These are phyloP conservation scores for Venturia canescens DNA, from an alignment of 1,140 invertebrate genomes.

Conservation along the genomic window DNA sequence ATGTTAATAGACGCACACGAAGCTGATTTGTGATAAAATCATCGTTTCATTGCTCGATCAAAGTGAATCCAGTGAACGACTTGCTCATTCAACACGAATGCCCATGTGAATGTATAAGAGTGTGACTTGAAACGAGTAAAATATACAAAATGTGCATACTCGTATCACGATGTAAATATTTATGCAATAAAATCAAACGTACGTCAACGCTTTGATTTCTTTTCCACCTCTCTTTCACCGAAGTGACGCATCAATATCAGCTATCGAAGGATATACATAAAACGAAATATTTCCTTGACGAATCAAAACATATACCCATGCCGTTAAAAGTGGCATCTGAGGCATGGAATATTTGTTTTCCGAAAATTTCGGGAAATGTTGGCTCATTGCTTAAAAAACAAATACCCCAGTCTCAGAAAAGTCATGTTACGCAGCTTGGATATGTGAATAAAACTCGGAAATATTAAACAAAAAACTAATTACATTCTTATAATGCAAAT, in stretches of 20 bases:
- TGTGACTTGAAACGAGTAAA: background rate
- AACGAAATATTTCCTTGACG: background rate
- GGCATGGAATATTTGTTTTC: too few species aligned
- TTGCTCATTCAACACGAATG: background rate
- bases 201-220: slow-evolving; percentile 8
- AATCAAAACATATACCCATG: background rate
- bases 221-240: background rate
- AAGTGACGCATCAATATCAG: background rate
- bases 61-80: background rate
- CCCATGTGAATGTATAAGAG: too few species aligned
- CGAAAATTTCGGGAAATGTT: too few species aligned
- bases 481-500: too few species aligned
- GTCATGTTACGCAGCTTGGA: too few species aligned
- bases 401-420: too few species aligned
- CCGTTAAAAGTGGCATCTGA: too few species aligned
- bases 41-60: background rate
- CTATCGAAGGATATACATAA: background rate
- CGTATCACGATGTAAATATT: slow-evolving; percentile 21
- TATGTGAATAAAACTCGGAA: too few species aligned
- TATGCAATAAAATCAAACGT: slow-evolving; percentile 40
- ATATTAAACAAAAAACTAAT: too few species aligned
- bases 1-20: background rate
- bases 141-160: slow-evolving; percentile 4
- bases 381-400: too few species aligned
- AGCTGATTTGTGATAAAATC: background rate